These are phyloP conservation scores for Elysia crispata DNA, from an alignment of 2,888 invertebrate species.

Conservation along the genomic window DNA sequence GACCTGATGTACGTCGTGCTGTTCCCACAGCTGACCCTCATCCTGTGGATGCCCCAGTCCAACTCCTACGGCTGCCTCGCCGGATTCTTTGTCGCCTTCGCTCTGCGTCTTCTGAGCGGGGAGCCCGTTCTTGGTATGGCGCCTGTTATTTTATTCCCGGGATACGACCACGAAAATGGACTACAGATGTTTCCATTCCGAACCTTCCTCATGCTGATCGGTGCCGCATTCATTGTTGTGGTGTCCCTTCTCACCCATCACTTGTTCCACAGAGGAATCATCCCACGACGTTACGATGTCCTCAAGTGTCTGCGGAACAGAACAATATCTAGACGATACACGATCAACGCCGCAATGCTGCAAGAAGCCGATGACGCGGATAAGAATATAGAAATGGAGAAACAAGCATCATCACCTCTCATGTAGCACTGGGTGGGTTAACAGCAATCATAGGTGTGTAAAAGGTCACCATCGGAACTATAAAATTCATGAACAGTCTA, in stretches of 20 bases:
- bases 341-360: slow-evolving; percentile 55
- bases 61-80: slow-evolving; percentile 63
- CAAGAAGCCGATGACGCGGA: slow-evolving; percentile 57
- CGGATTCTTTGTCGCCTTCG: slow-evolving; percentile 84
- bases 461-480: not conserved
- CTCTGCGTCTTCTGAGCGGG: slow-evolving; percentile 88
- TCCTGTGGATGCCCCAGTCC: slow-evolving; percentile 55
- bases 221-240: slow-evolving; percentile 50
- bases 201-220: slow-evolving; percentile 57
- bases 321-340: slow-evolving; percentile 39
- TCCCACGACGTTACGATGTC: slow-evolving; percentile 51
- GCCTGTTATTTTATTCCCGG: slow-evolving; percentile 54
- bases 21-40: slow-evolving; percentile 63
- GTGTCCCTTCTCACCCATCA: slow-evolving; percentile 54
- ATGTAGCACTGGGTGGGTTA: slow-evolving; percentile 43
- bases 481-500: no score
- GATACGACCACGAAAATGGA: slow-evolving; percentile 50
- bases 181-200: slow-evolving; percentile 59
- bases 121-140: slow-evolving; percentile 86
- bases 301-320: slow-evolving; percentile 47
- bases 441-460: not conserved
- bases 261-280: slow-evolving; percentile 50
- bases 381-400: slow-evolving; percentile 58
- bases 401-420: slow-evolving; percentile 53
- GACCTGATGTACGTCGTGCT: slow-evolving; percentile 64